Conservation (phyloP, 2,113 vertebrate genomes). For the Notarius quadriscutis region DNA sequence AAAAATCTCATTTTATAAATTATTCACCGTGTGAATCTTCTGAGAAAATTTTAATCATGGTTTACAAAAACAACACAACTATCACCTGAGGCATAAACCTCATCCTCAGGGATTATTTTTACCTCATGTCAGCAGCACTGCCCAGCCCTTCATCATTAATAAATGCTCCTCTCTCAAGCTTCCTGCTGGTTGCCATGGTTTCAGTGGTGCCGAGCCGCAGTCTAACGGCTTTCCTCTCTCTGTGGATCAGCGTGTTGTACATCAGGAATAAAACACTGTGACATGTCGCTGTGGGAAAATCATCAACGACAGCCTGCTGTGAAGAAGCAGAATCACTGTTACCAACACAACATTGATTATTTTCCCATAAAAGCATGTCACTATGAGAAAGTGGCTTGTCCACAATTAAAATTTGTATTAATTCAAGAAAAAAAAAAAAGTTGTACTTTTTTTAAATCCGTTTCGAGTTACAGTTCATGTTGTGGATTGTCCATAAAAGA, state of each 20-base stretch:
- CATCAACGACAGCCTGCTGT: not conserved
- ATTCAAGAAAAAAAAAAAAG: not conserved
- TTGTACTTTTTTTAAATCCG: not conserved
- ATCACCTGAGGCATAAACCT: not conserved
- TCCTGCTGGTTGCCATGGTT: conserved; percentile 19
- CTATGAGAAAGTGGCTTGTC: not conserved
- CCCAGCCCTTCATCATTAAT: too few relatives aligned
- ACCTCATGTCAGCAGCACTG: not conserved
- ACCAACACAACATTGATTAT: not conserved
- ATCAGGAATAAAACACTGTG: not conserved
- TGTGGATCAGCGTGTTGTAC: not conserved
- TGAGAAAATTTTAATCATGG: too few relatives aligned
- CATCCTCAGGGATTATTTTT: not conserved
- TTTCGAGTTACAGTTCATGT: not conserved
- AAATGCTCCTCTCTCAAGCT: not conserved
- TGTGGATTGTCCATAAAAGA: not conserved
- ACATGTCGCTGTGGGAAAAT: not conserved
- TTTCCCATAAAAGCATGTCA: not conserved
- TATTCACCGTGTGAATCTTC: too few relatives aligned
- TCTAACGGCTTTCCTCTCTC: not conserved
- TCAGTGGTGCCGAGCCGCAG: not conserved
- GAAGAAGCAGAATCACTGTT: not conserved
- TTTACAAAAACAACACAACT: not conserved
- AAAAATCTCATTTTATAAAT: not conserved
- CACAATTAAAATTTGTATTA: not conserved